Evolutionary conservation across 1,140 invertebrate species (phyloP), one percentile per base, ranked within the genome.

Genomic region (Drosophila athabasca): DNA sequence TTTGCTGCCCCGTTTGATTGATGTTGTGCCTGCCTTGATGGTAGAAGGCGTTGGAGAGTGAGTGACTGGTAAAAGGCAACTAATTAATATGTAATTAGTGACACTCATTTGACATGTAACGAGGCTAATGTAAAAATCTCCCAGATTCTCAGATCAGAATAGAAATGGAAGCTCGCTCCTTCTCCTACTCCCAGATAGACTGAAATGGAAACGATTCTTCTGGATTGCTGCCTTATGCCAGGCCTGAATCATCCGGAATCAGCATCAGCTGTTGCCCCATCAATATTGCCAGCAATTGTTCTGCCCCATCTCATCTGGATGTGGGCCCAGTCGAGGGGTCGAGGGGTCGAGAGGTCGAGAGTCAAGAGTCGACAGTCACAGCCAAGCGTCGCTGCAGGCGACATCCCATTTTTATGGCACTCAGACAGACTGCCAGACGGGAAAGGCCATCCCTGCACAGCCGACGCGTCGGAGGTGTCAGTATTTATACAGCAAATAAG

Each of bases 401-500:
- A 70, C 69, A 72, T 72, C 19, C 48, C 61, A 62, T 78, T 82
- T 82, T 82, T 83, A 74, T 82, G 62, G 52, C 60, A 31, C 45
- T 41, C 74, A 74, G 35, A 50, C 54, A 52, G 55, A 50, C 22
- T 41, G 24, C 24, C 24, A 62, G 57, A 29, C 44, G 24, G 48
- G 73, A 51, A 43, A 70, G 65, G 11, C 62, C 70, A 55, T 46
- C 52, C 52, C 58, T 19, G 53, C 43, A 62, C 53, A 66, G 65
- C 62, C 57, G 11, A 39, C 11, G 35, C 35, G 49, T 50, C 62
- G 46, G 60, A 87, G 78, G 82, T 82, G 78, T 87, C 83, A 88
- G 83, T 87, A 87, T 87, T 87, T 87, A 87, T 87, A 79, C 70
- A 82, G 79, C 82, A 87, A 87, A 87, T 88, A 87, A 88, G 82